Conservation (phyloP, 53 echinoderm and acorn worm species). For the Holothuria scabra region DNA sequence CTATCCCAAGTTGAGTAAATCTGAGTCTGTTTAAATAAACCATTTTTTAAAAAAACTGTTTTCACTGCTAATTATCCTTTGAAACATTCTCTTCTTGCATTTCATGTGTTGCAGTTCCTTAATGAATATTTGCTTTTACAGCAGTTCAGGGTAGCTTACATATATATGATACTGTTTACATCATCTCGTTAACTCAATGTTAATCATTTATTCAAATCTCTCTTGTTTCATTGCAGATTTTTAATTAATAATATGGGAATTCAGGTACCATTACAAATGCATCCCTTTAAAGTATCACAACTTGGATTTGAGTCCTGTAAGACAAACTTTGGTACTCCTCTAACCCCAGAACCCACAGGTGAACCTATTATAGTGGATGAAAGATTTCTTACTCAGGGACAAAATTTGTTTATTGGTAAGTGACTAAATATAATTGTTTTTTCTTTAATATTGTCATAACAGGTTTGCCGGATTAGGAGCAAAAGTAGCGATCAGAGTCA, state of each 20-base stretch:
- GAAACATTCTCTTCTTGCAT: no score
- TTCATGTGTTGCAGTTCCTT: no score
- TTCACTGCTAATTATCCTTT: no score
- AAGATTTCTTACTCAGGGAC: conserved; percentile 68
- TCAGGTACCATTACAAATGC: conserved; percentile 62
- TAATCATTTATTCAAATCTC: neutral
- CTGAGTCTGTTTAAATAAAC: no score
- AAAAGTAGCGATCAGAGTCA: no score
- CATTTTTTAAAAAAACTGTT: no score
- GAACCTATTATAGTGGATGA: conserved; percentile 76
- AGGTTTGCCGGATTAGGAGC: neutral
- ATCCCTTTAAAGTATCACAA: conserved; percentile 75
- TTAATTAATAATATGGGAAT: conserved; percentile 56
- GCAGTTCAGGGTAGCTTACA: no score
- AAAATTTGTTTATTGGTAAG: conserved; percentile 98
- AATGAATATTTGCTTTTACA: no score
- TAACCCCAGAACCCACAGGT: conserved; percentile 44
- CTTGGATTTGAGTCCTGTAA: conserved; percentile 87
- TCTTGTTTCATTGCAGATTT: conserved; percentile 70
- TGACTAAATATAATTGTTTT: neutral
- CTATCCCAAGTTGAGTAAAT: no score
- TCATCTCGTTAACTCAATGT: no score
- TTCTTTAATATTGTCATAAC: neutral
- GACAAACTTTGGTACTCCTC: conserved; percentile 57
- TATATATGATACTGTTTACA: no score